These are phyloP conservation scores for Pristionchus mayeri DNA, from an alignment of 2,888 invertebrate species.

Conservation along the genomic window DNA sequence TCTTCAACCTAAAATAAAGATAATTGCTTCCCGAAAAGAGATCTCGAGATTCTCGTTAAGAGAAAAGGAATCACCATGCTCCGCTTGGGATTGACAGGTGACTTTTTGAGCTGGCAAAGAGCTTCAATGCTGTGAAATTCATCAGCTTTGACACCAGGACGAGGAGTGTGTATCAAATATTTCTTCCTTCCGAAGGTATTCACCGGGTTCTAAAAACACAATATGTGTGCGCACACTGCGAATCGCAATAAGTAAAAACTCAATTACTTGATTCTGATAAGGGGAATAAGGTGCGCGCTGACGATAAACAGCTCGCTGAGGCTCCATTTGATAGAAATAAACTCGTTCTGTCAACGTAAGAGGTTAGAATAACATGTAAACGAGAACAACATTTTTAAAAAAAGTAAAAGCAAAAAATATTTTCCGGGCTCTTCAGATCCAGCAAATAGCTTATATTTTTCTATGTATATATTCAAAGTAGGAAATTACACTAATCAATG, in stretches of 20 bases:
- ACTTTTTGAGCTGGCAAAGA: not conserved
- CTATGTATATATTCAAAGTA: no score
- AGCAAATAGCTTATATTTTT: no score
- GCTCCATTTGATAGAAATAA: not conserved
- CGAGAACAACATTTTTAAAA: no score
- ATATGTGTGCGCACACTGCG: not conserved
- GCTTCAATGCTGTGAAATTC: constrained; percentile 14
- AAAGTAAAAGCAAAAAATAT: no score
- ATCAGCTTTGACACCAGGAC: constrained; percentile 5
- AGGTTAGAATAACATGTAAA: no score
- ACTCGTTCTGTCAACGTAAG: no score
- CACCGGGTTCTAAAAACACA: constrained; percentile 5
- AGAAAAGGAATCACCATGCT: not conserved
- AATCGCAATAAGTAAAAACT: not conserved
- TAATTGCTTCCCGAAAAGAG: not conserved
- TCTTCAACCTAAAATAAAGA: not conserved
- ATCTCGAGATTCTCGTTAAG: not conserved
- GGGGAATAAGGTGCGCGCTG: not conserved
- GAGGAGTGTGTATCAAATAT: constrained; percentile 25
- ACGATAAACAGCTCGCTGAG: not conserved
- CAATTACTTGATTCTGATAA: constrained; percentile 38
- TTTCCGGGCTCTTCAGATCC: no score
- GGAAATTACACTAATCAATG: no score
- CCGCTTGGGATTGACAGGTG: not conserved
- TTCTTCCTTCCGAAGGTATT: not conserved